Evolutionary conservation across 2,888 invertebrate genomes (phyloP), one percentile per base, ranked within the genome.

Genomic region (Eristalis arbustorum): DNA sequence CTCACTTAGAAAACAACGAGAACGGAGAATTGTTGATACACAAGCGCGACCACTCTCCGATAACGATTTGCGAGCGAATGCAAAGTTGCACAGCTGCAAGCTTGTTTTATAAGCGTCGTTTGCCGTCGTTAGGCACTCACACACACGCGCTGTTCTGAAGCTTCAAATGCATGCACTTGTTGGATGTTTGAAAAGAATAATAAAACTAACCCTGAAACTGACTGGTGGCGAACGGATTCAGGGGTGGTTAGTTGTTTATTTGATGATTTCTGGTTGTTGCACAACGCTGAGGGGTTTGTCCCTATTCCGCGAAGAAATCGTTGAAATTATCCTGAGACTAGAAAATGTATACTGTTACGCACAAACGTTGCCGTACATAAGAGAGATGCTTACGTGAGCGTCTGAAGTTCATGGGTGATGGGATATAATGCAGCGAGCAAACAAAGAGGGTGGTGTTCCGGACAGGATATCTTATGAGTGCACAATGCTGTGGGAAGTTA

Each of bases 31-130:
- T 31, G n/a, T n/a, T n/a, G n/a, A 49, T 6, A 1, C n/a, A 2
- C 8, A 8, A 31, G 4, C 13, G n/a, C 56, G 75, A 66, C 72
- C 72, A 66, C 34, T 56, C 64, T 40, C 69, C 34, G 80, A 73
- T 59, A 75, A 81, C 40, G 61, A 40, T 31, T 25, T 34, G 77
- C 56, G 22, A 85, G 28, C 59, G 69, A 85, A 66, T 85, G 81
- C 34, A 75, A 63, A 11, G 18, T 18, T n/a, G 28, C 28, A 18
- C 61, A 37, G 22, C 10, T n/a, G 40, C 37, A 8, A n/a, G 49
- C 59, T 79, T 67, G 49, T n/a, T 49, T 49, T 49, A 49, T 49
- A 49, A 49, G 18, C 18, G 49, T 6, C 8, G 49, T n/a, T 42
- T 0, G 22, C 25, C 23, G 25, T 13, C 23, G 57, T 42, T 68